Evolutionary conservation across 2,888 invertebrate species (phyloP).

Genomic region (Scaptomyza polygonia): DNA sequence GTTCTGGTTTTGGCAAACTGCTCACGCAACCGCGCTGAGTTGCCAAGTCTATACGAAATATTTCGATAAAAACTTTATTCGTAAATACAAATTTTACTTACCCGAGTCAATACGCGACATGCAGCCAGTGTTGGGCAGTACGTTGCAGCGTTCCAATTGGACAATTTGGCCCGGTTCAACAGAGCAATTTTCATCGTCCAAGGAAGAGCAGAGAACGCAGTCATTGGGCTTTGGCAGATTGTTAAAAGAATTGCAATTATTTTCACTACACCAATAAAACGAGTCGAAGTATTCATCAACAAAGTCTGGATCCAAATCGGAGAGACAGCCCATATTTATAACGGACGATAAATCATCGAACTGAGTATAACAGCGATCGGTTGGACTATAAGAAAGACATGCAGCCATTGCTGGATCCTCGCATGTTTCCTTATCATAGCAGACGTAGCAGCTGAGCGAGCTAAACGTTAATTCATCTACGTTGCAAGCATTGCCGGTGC

Average conservation of each 20-base stretch:
- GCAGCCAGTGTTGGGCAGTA: conserved; percentile 73
- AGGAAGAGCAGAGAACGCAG: conserved; percentile 72
- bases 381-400: conserved; percentile 53
- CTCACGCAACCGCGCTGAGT: conserved; percentile 79
- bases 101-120: conserved; percentile 62
- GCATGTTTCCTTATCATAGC: conserved; percentile 49
- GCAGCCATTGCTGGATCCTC: conserved; percentile 10
- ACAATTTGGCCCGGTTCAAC: conserved; percentile 54
- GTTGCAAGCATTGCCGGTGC: conserved; percentile 67
- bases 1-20: conserved; percentile 35
- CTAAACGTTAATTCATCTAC: conserved; percentile 25
- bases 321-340: conserved; percentile 66
- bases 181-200: conserved; percentile 68
- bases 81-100: conserved; percentile 34
- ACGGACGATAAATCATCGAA: conserved; percentile 51
- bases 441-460: conserved; percentile 57
- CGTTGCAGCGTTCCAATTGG: conserved; percentile 40
- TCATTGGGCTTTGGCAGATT: conserved; percentile 59
- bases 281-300: conserved; percentile 45
- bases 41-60: conserved; percentile 56
- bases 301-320: conserved; percentile 52
- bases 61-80: no score
- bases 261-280: conserved; percentile 57
- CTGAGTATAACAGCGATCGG: conserved; percentile 69
- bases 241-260: conserved; percentile 69